Percentiles rank a stretch among this genome's conserved stretches.
Evolutionary conservation across 92 coral and sea anemone species (phyloP).

Genomic region (Umimayanthus chanpuru): DNA sequence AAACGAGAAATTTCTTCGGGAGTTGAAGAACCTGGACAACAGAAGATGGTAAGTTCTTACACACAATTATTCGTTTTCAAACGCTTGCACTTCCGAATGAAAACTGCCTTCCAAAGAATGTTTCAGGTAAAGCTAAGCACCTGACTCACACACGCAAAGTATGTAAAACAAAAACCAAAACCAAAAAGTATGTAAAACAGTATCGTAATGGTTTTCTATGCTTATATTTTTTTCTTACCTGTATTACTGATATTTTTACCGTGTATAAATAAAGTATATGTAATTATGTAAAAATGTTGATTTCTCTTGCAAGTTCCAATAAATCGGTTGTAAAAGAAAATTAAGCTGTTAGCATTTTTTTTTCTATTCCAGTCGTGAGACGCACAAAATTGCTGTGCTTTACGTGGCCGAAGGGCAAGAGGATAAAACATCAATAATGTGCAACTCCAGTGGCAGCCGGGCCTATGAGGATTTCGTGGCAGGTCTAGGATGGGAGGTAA

Average conservation of each 20-base stretch:
- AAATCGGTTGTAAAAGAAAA: neutral
- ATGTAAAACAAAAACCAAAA: too few species aligned
- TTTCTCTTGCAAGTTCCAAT: neutral
- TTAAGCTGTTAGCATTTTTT: neutral
- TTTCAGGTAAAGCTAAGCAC: neutral
- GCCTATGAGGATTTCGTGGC: constrained; percentile 94
- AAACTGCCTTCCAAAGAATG: neutral
- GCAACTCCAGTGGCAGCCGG: constrained; percentile 89
- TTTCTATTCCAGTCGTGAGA: constrained; percentile 80
- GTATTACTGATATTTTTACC: too few species aligned
- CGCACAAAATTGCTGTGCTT: constrained; percentile 95
- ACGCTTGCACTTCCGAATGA: neutral
- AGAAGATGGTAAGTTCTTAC: constrained; percentile 75
- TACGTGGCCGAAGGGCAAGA: constrained; percentile 97
- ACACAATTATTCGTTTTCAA: neutral
- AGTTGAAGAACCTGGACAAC: constrained; percentile 89
- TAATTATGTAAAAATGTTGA: neutral
- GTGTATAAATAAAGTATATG: too few species aligned
- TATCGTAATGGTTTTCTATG: too few species aligned
- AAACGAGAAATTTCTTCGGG: constrained; percentile 90
- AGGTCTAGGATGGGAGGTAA: constrained; percentile 99
- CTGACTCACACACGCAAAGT: too few species aligned
- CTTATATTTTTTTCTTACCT: too few species aligned
- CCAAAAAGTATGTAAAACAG: too few species aligned
- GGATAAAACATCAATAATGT: constrained; percentile 95